These are phyloP conservation scores for Rhyzopertha dominica DNA, from an alignment of 1,140 invertebrate genomes.

Conservation along the genomic window DNA sequence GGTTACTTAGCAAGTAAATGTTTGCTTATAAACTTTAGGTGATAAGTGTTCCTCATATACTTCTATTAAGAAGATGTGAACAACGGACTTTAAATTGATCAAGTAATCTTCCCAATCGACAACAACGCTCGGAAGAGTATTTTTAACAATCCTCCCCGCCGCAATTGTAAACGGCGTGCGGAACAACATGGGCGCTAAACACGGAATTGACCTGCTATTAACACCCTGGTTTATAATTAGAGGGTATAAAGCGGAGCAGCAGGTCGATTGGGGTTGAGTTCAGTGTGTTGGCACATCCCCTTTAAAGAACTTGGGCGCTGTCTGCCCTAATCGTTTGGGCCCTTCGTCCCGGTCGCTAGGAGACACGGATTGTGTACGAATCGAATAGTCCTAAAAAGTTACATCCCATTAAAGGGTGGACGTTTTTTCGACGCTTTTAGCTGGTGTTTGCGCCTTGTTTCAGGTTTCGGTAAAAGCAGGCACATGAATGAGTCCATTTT, in stretches of 20 bases:
- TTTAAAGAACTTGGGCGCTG: constrained; percentile 30
- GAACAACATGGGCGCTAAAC: constrained; percentile 26
- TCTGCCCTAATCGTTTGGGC: constrained; percentile 33
- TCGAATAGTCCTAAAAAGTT: constrained; percentile 10
- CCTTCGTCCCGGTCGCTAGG: constrained; percentile 6
- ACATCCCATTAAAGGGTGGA: too few relatives aligned
- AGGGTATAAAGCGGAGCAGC: constrained; percentile 30
- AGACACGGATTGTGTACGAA: constrained; percentile 7
- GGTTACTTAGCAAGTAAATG: too few relatives aligned
- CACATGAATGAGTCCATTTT: too few relatives aligned
- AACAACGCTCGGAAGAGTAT: too few relatives aligned
- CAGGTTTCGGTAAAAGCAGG: too few relatives aligned
- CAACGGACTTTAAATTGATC: too few relatives aligned
- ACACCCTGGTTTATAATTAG: constrained; percentile 42
- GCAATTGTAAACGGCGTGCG: not conserved
- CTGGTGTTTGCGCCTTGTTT: too few relatives aligned
- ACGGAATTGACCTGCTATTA: constrained; percentile 41
- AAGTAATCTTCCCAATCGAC: too few relatives aligned
- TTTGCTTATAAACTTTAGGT: too few relatives aligned
- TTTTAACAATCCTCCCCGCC: not conserved
- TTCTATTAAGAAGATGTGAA: too few relatives aligned
- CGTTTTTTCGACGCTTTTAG: too few relatives aligned
- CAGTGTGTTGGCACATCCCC: constrained; percentile 28
- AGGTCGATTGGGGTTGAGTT: constrained; percentile 20
- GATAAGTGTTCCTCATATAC: too few relatives aligned